Evolutionary conservation across 37 sponge, comb jelly and placozoan genomes (phyloP).

Genomic region (Chondrosia reniformis): DNA sequence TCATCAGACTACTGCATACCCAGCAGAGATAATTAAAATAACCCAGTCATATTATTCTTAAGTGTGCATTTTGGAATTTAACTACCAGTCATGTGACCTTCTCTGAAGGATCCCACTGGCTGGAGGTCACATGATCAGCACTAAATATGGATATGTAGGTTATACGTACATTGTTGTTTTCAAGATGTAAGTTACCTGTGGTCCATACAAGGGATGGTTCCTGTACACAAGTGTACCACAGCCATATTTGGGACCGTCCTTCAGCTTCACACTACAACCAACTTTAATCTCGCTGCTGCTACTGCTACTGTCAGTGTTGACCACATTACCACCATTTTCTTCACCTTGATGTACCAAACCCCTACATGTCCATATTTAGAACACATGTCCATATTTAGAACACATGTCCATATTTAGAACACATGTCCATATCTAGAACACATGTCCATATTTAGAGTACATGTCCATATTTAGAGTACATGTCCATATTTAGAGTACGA

Average conservation of each 20-base stretch:
- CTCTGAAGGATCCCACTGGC: too few relatives aligned
- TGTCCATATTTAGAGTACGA: too few relatives aligned
- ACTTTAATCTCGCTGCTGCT: slow-evolving; percentile 26
- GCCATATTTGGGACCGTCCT: slow-evolving; percentile 64
- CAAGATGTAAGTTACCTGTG: slow-evolving; percentile 66
- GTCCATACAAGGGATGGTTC: slow-evolving; percentile 34
- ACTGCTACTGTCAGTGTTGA: not conserved
- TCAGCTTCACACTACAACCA: slow-evolving; percentile 57
- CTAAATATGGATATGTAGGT: too few relatives aligned
- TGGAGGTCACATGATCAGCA: too few relatives aligned
- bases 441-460: not conserved
- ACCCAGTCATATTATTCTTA: too few relatives aligned
- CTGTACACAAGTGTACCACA: slow-evolving; percentile 50
- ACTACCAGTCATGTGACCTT: too few relatives aligned
- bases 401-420: not conserved
- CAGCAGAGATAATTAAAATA: too few relatives aligned
- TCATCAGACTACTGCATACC: too few relatives aligned
- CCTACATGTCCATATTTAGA: slow-evolving; percentile 24
- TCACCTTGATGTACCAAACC: slow-evolving; percentile 55
- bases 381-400: not conserved
- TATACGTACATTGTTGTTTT: too few relatives aligned
- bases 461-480: not conserved
- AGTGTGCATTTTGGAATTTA: too few relatives aligned
- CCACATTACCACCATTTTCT: not conserved
- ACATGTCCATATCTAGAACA: not conserved